Conservation (phyloP, 1,140 invertebrate genomes). For the Plectus sambesii region DNA sequence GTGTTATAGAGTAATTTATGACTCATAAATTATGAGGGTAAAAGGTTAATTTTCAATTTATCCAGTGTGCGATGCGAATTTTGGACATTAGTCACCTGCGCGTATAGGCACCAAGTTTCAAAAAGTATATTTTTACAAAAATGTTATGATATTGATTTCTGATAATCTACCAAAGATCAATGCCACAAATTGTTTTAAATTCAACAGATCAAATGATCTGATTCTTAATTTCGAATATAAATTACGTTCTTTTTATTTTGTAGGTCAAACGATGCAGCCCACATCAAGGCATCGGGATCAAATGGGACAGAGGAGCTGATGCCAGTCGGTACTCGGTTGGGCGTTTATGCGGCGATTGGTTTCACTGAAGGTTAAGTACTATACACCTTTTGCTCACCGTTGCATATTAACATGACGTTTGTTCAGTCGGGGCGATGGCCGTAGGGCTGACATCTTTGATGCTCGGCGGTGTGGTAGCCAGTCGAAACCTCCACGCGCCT, state of each 20-base stretch:
- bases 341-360: constrained; percentile 20
- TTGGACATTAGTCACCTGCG: too few relatives aligned
- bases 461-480: constrained; percentile 45
- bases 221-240: too few relatives aligned
- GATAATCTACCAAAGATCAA: too few relatives aligned
- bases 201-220: too few relatives aligned
- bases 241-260: too few relatives aligned
- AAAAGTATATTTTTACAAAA: too few relatives aligned
- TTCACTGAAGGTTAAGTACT: constrained; percentile 20
- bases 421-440: constrained; percentile 21
- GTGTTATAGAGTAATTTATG: too few relatives aligned
- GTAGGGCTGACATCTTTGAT: constrained; percentile 11
- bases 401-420: background rate
- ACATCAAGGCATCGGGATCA: constrained; percentile 1
- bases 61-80: constrained; percentile 18
- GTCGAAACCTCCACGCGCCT: constrained; percentile 39
- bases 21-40: too few relatives aligned
- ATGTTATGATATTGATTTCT: too few relatives aligned
- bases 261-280: constrained; percentile 18
- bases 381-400: constrained; percentile 1
- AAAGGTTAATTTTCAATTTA: constrained; percentile 13
- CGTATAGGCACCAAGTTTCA: too few relatives aligned
- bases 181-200: too few relatives aligned
- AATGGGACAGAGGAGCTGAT: constrained; percentile 4
- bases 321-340: constrained; percentile 14